Percentiles rank a stretch among this genome's conserved stretches.
Conservation (phyloP, 2,113 vertebrate species). For the Gymnocephalus cernua region DNA sequence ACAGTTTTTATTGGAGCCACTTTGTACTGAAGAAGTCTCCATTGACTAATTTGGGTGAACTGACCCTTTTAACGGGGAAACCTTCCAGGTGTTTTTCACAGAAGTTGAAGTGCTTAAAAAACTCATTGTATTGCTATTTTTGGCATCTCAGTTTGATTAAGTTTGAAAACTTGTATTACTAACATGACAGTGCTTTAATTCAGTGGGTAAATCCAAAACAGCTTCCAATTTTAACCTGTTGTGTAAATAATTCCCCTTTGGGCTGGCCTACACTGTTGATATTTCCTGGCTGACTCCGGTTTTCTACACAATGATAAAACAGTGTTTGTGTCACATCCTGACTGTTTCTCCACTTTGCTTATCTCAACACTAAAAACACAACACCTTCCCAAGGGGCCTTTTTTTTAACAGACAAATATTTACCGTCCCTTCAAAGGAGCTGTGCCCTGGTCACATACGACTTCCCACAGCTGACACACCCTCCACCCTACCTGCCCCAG, state of each 20-base stretch:
- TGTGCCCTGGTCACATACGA: slow-evolving; percentile 36
- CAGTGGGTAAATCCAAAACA: not conserved
- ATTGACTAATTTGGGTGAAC: not conserved
- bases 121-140: not conserved
- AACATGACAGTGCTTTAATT: not conserved
- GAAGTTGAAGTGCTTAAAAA: not conserved
- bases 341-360: slow-evolving; percentile 57
- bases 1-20: not conserved
- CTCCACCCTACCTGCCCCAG: slow-evolving; percentile 60
- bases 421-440: slow-evolving; percentile 70
- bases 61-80: not conserved
- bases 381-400: slow-evolving; percentile 45
- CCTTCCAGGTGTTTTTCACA: not conserved
- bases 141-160: not conserved
- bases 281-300: not conserved
- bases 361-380: slow-evolving; percentile 59
- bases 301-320: slow-evolving; percentile 40
- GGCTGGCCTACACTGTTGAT: not conserved
- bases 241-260: not conserved
- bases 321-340: slow-evolving; percentile 41
- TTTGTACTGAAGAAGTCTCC: not conserved
- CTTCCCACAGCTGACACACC: slow-evolving; percentile 60
- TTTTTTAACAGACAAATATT: slow-evolving; percentile 71
- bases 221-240: not conserved
- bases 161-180: too few relatives aligned